Base-by-base conservation (phyloP, 2,888 invertebrate species). In the Stenurella melanura region DNA sequence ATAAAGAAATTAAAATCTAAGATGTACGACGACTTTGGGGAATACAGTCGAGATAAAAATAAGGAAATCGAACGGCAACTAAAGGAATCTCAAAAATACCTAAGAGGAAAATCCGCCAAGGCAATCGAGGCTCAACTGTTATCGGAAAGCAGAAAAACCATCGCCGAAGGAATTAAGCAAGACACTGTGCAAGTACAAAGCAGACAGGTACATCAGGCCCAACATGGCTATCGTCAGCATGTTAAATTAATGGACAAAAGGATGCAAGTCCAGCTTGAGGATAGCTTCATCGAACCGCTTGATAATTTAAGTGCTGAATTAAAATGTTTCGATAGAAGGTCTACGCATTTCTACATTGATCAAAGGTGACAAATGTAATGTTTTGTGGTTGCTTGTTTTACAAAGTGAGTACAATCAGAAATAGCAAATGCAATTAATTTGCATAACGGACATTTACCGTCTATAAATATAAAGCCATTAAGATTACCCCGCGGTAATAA, bases 51-150 rank as follows among this genome's bases (percentile, higher is more conserved):
- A 79, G 88, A 90, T 80, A 82, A 90, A 75, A 91, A 91, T 76
- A 81, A 79, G 66, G 89, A 90, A 81, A 87, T 89, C 70, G 90
- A 90, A 76, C 89, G 81, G 6, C 86, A 87, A 54, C 80, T 89
- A 26, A 85, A 89, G 81, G 88, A 90, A 15, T 87, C 90, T 60
- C 91, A 91, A 81, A 92, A 91, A 80, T 91, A 90, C 83, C 88
- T 95, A 64, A 92, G 94, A 84, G 85, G 85, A n/a, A 83, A 82
- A 75, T 84, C 84, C 11, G 83, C 84, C 9, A 84, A 82, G 21
- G 75, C 78, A 63, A 96, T 96, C 78, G 94, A 93, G 81, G 92
- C 92, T 78, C 92, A 93, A 15, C 89, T 95, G 58, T 88, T 94
- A 60, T 91, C 92, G 56, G 93, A 94, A 83, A 93, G 91, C 77